Evolutionary conservation across 2,113 vertebrate genomes (phyloP).

Genomic region (Rutilus rutilus): DNA sequence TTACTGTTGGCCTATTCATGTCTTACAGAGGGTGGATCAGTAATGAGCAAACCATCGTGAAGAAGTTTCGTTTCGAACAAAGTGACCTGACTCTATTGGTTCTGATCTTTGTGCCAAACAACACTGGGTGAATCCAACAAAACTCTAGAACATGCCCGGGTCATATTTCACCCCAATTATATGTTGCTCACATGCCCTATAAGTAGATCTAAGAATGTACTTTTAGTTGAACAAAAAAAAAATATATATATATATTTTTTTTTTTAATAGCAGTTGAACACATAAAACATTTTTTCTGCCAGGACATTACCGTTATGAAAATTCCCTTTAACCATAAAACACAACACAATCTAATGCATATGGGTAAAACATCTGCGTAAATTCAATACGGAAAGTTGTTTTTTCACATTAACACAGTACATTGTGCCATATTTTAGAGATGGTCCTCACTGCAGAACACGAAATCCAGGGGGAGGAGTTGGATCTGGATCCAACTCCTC

Average conservation of each 20-base stretch:
- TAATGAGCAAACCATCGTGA: neutral
- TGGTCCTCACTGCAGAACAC: no score
- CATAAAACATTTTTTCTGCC: no score
- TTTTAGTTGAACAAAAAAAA: no score
- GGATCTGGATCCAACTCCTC: no score
- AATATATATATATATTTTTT: no score
- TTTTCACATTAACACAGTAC: neutral
- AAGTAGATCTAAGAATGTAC: neutral
- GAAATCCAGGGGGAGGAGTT: no score
- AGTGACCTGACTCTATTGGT: neutral
- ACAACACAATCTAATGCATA: neutral
- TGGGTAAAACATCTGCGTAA: neutral
- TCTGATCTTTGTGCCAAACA: neutral
- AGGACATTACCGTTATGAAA: no score
- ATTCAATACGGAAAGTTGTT: neutral
- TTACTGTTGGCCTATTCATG: constrained; percentile 10
- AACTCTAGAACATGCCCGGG: neutral
- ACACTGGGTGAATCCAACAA: neutral
- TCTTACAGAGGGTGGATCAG: neutral
- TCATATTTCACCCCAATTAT: no score
- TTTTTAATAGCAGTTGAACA: no score
- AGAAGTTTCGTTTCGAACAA: neutral
- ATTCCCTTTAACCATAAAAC: no score
- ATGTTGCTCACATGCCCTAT: neutral
- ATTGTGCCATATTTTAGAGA: neutral